phyloP scores from a whole-genome alignment of 2,888 invertebrate species.

The Ennomos erosarius region DNA sequence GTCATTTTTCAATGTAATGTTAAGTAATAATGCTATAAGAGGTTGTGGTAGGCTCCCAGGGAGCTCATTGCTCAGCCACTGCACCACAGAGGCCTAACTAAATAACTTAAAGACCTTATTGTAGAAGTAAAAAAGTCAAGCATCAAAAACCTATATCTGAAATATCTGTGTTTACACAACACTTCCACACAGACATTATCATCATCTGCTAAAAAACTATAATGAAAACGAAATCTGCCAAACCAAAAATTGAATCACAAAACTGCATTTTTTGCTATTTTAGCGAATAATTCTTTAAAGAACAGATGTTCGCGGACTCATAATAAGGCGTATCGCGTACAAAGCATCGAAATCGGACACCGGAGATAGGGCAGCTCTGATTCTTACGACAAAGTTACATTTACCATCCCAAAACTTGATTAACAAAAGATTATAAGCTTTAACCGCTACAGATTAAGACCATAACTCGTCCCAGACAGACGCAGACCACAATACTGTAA shows the following conservation, averaged over 20 bases:
- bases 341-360: conserved; percentile 84
- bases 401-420: conserved; percentile 50
- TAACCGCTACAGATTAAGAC: conserved; percentile 43
- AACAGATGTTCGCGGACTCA: conserved; percentile 81
- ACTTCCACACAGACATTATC: conserved; percentile 43
- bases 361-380: conserved; percentile 79
- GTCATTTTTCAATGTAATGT: too few relatives aligned
- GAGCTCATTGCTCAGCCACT: too few relatives aligned
- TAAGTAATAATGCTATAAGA: too few relatives aligned
- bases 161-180: conserved; percentile 6
- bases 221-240: conserved; percentile 45
- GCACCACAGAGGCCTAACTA: too few relatives aligned
- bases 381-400: conserved; percentile 64
- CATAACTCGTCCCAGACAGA: conserved; percentile 17
- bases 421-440: conserved; percentile 51
- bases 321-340: conserved; percentile 84
- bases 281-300: conserved; percentile 73
- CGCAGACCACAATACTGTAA: conserved; percentile 39
- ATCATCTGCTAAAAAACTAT: conserved; percentile 41
- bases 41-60: too few relatives aligned
- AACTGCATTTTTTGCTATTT: conserved; percentile 67
- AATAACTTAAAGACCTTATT: too few relatives aligned
- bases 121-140: background rate
- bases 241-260: conserved; percentile 57
- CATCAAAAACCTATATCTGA: background rate